A percentile compares a stretch with the other conserved stretches of the same genome.
These are phyloP conservation scores for Calliscelio sp. DNA, from an alignment of 2,888 invertebrate genomes.

Conservation along the genomic window DNA sequence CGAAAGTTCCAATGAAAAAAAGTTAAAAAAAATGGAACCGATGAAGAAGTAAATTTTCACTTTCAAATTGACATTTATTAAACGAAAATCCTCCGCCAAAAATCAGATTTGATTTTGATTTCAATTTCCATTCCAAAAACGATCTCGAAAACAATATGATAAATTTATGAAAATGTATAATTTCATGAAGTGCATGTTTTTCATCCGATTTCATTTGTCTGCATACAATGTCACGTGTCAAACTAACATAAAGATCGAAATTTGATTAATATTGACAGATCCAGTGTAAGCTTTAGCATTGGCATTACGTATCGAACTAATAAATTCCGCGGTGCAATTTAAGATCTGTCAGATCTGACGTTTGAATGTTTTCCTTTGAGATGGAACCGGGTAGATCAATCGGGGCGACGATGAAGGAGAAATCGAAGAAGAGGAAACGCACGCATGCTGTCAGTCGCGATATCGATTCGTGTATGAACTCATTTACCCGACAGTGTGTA, in stretches of 20 bases:
- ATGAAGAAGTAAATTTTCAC: slow-evolving; percentile 13
- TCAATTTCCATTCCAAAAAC: too few relatives aligned
- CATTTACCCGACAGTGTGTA: slow-evolving; percentile 45
- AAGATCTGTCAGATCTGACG: slow-evolving; percentile 20
- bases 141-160: too few relatives aligned
- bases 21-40: neutral
- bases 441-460: slow-evolving; percentile 10
- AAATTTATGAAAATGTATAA: too few relatives aligned
- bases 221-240: neutral
- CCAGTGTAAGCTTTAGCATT: neutral
- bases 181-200: too few relatives aligned
- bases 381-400: slow-evolving; percentile 33
- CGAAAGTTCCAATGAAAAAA: slow-evolving; percentile 1
- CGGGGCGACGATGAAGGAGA: slow-evolving; percentile 34
- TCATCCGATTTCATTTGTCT: too few relatives aligned
- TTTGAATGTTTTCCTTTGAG: slow-evolving; percentile 29
- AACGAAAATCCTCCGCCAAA: too few relatives aligned
- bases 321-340: neutral
- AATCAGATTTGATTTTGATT: too few relatives aligned
- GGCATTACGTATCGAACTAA: neutral
- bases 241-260: too few relatives aligned
- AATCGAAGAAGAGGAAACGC: slow-evolving; percentile 47
- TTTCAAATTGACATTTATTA: slow-evolving; percentile 21
- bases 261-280: slow-evolving; percentile 1
- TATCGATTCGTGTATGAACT: slow-evolving; percentile 57